phyloP scores from a whole-genome alignment of 2,113 vertebrate genomes.

The Micronycteris hirsuta region DNA sequence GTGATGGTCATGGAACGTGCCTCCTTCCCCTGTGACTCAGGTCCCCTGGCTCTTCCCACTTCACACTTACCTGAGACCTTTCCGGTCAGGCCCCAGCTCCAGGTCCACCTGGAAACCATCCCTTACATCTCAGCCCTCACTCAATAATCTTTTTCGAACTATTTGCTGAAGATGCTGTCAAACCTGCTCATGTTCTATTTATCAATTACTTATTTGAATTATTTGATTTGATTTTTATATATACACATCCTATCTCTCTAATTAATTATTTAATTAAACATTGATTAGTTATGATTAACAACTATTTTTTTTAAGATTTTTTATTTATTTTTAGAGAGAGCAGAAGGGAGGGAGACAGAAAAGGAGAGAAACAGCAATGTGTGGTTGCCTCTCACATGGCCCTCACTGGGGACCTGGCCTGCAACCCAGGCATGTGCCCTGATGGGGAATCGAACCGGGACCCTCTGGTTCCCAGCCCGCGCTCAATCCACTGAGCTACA shows the following conservation, averaged over 20 bases:
- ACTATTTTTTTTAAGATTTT: conserved; percentile 16
- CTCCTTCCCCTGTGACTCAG: not conserved
- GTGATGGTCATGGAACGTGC: too few species aligned
- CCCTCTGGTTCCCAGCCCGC: too few species aligned
- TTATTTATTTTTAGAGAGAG: too few species aligned
- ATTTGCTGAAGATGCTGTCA: not conserved
- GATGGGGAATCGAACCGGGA: too few species aligned
- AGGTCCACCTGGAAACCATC: not conserved
- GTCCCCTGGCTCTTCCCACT: not conserved
- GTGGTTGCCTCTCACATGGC: too few species aligned
- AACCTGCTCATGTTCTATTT: not conserved
- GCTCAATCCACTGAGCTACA: too few species aligned
- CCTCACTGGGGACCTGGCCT: too few species aligned
- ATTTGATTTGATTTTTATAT: not conserved
- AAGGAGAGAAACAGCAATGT: too few species aligned
- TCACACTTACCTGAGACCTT: not conserved
- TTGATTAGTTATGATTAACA: conserved; percentile 2
- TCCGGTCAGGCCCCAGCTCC: not conserved
- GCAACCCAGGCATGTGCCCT: too few species aligned
- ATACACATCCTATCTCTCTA: not conserved
- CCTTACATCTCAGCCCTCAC: not conserved
- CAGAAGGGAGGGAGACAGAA: too few species aligned
- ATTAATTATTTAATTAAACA: not conserved
- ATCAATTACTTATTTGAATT: not conserved
- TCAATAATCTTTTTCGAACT: not conserved